Evolutionary conservation across 2,888 invertebrate genomes (phyloP).

Genomic region (Oxyscelio sp.): DNA sequence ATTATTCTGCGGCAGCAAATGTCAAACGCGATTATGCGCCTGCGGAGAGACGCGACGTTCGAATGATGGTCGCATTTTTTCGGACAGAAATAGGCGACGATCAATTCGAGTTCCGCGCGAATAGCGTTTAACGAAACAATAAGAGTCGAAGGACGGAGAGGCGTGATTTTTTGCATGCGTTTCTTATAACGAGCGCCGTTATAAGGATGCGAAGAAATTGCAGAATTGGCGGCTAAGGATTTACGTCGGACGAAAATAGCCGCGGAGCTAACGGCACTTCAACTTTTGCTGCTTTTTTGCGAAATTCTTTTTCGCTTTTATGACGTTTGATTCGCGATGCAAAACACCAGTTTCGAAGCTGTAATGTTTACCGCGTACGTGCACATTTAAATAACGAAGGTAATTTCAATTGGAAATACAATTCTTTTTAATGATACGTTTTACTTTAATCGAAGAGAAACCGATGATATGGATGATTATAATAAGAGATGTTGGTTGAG

Average conservation of each 20-base stretch:
- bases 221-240: conserved; percentile 52
- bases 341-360: too few relatives aligned
- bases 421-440: too few relatives aligned
- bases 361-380: too few relatives aligned
- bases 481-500: too few relatives aligned
- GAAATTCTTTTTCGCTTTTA: conserved; percentile 45
- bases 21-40: too few relatives aligned
- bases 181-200: conserved; percentile 42
- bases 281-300: conserved; percentile 52
- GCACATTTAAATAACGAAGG: too few relatives aligned
- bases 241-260: conserved; percentile 59
- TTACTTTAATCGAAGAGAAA: too few relatives aligned
- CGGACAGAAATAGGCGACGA: conserved; percentile 7
- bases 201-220: conserved; percentile 63
- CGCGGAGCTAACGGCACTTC: conserved; percentile 50
- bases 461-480: too few relatives aligned
- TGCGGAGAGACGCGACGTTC: too few relatives aligned
- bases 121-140: conserved; percentile 20
- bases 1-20: not conserved
- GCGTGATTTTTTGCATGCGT: conserved; percentile 26
- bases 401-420: too few relatives aligned
- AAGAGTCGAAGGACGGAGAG: conserved; percentile 34
- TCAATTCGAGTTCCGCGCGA: conserved; percentile 19
- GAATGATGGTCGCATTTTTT: too few relatives aligned
- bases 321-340: not conserved